These are phyloP conservation scores for Resseliella maxima DNA, from an alignment of 2,888 invertebrate species.

Conservation along the genomic window DNA sequence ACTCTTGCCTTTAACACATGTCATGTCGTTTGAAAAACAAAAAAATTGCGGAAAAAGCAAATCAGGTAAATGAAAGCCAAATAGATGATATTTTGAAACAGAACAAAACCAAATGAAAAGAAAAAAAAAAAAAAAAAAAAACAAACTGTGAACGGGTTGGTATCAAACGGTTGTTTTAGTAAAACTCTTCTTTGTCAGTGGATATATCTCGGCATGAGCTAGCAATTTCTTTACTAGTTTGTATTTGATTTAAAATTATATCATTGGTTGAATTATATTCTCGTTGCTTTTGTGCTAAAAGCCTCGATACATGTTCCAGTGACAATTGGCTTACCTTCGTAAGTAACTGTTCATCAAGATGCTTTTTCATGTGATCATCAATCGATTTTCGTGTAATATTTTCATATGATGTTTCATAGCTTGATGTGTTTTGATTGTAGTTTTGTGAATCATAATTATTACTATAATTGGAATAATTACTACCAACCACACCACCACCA, in stretches of 20 bases:
- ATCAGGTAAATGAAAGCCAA: too few relatives aligned
- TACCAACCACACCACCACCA: conserved; percentile 46
- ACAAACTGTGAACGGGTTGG: not conserved
- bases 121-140: not conserved
- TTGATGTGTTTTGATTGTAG: conserved; percentile 57
- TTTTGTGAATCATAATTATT: conserved; percentile 59
- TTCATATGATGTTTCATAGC: conserved; percentile 57
- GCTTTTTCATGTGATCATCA: conserved; percentile 61
- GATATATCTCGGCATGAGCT: conserved; percentile 59
- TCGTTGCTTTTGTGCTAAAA: conserved; percentile 58
- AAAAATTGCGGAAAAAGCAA: too few relatives aligned
- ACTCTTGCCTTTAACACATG: too few relatives aligned
- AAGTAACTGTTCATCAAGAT: conserved; percentile 60
- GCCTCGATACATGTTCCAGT: conserved; percentile 57
- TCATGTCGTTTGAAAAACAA: too few relatives aligned
- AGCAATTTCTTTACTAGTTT: conserved; percentile 59
- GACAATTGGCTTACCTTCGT: conserved; percentile 61
- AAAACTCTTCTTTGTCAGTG: conserved; percentile 59
- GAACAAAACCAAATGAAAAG: not conserved
- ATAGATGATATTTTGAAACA: conserved; percentile 22
- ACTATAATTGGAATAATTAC: conserved; percentile 60
- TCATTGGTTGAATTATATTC: conserved; percentile 57
- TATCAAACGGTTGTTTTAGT: conserved; percentile 57
- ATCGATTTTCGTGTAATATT: conserved; percentile 58
- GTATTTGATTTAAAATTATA: conserved; percentile 58